A percentile compares a stretch with the other conserved stretches of the same genome.
phyloP scores from a whole-genome alignment of 2,888 invertebrate genomes.

The Lochmaea crataegi region DNA sequence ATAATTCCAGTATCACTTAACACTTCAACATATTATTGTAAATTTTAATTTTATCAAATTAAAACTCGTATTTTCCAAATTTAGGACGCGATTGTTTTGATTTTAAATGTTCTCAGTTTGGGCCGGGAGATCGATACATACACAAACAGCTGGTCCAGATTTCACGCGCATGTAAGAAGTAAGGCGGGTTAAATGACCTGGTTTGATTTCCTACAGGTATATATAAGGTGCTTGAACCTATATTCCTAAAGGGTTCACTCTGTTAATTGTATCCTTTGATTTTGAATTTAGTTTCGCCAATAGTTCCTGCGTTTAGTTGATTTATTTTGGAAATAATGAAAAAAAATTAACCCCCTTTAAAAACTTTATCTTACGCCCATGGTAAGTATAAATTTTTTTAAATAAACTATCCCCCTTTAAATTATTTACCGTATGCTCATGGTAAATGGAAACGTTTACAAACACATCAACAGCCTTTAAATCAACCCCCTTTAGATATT shows the following conservation, averaged over 20 bases:
- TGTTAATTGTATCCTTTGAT: not conserved
- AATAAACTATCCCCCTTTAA: too few relatives aligned
- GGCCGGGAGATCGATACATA: constrained; percentile 46
- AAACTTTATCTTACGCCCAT: too few relatives aligned
- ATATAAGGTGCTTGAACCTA: too few relatives aligned
- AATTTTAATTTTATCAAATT: not conserved
- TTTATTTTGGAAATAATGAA: too few relatives aligned
- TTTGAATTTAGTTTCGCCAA: too few relatives aligned
- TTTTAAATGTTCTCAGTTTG: constrained; percentile 46
- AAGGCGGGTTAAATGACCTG: constrained; percentile 26
- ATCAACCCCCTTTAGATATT: too few relatives aligned
- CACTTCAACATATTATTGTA: not conserved
- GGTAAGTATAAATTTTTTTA: too few relatives aligned
- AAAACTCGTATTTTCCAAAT: constrained; percentile 48
- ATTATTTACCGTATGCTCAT: too few relatives aligned
- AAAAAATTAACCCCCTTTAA: too few relatives aligned
- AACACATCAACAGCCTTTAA: too few relatives aligned
- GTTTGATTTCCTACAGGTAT: constrained; percentile 18
- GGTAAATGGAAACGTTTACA: too few relatives aligned
- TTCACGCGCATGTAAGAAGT: constrained; percentile 41
- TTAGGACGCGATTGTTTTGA: constrained; percentile 56
- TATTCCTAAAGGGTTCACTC: not conserved
- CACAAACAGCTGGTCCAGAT: constrained; percentile 40
- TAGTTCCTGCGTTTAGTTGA: too few relatives aligned
- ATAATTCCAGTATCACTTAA: not conserved